phyloP scores from a whole-genome alignment of 2,888 invertebrate genomes.

The Cephus runcator region DNA sequence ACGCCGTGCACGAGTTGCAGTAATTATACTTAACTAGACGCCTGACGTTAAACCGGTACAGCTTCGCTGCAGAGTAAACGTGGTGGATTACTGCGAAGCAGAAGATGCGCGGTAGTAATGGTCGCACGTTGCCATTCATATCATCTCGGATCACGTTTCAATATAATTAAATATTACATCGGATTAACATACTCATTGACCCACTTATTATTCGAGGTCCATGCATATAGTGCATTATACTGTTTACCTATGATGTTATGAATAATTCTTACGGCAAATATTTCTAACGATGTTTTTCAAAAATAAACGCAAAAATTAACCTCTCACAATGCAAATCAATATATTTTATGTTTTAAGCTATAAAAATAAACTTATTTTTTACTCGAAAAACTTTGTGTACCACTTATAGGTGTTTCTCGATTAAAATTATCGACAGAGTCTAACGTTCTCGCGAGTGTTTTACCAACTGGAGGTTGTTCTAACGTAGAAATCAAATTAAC shows the following conservation, averaged over 20 bases:
- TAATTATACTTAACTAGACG: conserved; percentile 61
- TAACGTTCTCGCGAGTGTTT: no score
- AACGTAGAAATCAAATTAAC: no score
- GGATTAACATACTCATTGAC: neutral
- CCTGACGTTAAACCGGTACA: conserved; percentile 53
- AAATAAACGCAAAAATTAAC: neutral
- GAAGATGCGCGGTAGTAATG: neutral
- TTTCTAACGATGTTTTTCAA: neutral
- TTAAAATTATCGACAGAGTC: no score
- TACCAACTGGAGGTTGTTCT: no score
- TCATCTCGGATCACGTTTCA: neutral
- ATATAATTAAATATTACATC: neutral
- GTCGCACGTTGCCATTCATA: neutral
- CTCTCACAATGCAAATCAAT: no score
- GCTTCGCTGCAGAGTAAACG: conserved; percentile 42
- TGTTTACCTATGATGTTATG: neutral
- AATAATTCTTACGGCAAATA: neutral
- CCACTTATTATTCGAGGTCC: neutral
- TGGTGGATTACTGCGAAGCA: conserved; percentile 34
- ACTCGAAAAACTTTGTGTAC: no score
- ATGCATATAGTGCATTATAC: neutral
- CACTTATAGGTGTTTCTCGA: no score
- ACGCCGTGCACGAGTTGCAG: conserved; percentile 14
- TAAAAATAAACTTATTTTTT: no score
- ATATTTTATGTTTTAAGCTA: no score